These are phyloP conservation scores for Fulica atra DNA, from an alignment of 2,113 vertebrate species.

Conservation along the genomic window DNA sequence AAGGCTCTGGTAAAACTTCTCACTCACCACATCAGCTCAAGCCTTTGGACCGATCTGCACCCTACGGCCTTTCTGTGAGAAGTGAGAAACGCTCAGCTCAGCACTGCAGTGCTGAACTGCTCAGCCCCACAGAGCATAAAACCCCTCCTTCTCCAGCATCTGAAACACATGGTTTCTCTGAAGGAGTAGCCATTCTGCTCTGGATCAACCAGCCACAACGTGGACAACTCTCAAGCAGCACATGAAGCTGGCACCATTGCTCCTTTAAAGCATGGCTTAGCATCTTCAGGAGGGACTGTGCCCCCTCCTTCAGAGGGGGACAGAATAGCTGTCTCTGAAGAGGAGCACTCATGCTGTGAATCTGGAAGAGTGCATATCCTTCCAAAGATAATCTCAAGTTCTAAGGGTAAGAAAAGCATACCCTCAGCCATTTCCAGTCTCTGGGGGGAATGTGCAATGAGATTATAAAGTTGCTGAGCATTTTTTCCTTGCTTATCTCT, in stretches of 20 bases:
- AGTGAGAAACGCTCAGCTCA: neutral
- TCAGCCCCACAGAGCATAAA: neutral
- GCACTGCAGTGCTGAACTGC: no score
- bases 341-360: neutral
- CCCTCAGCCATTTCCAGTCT: neutral
- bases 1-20: neutral
- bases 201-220: neutral
- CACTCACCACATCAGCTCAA: neutral
- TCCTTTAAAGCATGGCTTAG: neutral
- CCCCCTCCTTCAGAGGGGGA: neutral
- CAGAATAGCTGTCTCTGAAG: neutral
- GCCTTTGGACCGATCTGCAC: neutral
- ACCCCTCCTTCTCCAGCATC: neutral
- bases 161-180: neutral
- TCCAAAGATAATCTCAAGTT: neutral
- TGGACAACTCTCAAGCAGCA: neutral
- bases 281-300: neutral
- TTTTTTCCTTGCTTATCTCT: constrained; percentile 43
- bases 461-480: neutral
- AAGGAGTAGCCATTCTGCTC: neutral
- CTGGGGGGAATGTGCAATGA: neutral
- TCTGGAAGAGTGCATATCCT: neutral
- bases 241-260: neutral
- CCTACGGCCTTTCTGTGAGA: neutral
- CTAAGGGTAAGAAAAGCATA: neutral